A percentile compares a stretch with the other conserved stretches of the same genome.
phyloP scores from a whole-genome alignment of 1,140 invertebrate species.

The Forficula auricularia region DNA sequence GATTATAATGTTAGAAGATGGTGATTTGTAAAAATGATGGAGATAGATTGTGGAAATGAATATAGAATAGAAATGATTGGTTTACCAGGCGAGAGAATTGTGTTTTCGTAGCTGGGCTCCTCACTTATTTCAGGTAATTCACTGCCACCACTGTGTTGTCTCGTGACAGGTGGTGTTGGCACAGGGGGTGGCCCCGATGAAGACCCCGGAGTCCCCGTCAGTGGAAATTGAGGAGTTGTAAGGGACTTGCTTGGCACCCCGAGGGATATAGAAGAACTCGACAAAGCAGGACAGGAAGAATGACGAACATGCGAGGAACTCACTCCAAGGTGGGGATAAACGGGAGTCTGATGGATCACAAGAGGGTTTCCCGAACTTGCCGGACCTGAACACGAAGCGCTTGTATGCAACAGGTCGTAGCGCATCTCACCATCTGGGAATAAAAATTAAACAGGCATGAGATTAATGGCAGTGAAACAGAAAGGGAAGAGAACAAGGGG shows the following conservation, averaged over 20 bases:
- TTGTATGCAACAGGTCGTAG: no score
- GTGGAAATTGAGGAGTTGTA: constrained; percentile 17
- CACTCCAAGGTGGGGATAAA: no score
- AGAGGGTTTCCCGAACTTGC: not conserved
- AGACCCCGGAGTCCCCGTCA: constrained; percentile 12
- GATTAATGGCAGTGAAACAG: no score
- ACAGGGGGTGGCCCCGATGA: constrained; percentile 15
- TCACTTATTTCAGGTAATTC: constrained; percentile 26
- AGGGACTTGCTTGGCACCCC: constrained; percentile 12
- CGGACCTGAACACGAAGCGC: no score
- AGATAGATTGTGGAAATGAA: no score
- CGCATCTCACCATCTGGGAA: no score
- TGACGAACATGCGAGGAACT: constrained; percentile 12
- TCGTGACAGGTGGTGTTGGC: constrained; percentile 5
- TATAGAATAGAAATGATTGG: no score
- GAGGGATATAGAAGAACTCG: constrained; percentile 16
- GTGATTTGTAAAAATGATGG: no score
- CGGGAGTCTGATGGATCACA: not conserved
- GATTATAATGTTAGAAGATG: no score
- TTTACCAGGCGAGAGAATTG: constrained; percentile 36
- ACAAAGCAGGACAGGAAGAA: constrained; percentile 16
- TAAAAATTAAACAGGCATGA: no score
- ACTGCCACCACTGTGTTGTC: constrained; percentile 12
- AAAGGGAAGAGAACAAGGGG: no score
- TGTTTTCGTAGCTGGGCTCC: constrained; percentile 40